Percentiles rank a stretch among this genome's conserved stretches.
These are phyloP conservation scores for Netelia virgata DNA, from an alignment of 2,888 invertebrate species.

Conservation along the genomic window DNA sequence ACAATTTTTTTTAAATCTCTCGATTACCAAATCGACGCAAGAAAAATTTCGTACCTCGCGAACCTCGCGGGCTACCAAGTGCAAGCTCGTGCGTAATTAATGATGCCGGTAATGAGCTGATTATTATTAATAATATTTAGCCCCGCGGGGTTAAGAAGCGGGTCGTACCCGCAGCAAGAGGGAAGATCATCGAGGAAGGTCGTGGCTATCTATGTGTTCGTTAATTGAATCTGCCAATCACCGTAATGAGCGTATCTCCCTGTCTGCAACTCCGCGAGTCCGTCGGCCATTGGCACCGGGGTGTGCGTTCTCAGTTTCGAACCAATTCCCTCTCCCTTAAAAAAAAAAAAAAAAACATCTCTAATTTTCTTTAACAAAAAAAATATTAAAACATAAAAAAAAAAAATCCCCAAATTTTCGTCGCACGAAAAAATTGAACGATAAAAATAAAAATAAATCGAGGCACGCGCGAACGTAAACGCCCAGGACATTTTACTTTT, in stretches of 20 bases:
- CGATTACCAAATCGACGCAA: background rate
- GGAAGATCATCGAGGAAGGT: background rate
- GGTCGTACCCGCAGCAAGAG: constrained; percentile 79
- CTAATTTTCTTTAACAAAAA: too few species aligned
- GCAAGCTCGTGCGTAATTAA: constrained; percentile 80
- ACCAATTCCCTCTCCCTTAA: background rate
- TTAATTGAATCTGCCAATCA: constrained; percentile 94
- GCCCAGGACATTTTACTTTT: constrained; percentile 1
- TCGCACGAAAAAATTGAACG: background rate
- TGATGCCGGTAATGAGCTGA: constrained; percentile 84
- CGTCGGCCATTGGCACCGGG: background rate
- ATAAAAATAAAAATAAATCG: background rate
- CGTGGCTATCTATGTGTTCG: constrained; percentile 74
- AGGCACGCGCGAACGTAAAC: background rate
- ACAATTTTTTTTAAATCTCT: too few species aligned
- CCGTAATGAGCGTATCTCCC: constrained; percentile 88
- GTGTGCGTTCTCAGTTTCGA: background rate
- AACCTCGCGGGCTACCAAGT: constrained; percentile 50
- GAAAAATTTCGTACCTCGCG: constrained; percentile 8
- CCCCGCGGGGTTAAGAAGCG: constrained; percentile 80
- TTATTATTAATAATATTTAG: constrained; percentile 85
- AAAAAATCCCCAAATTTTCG: background rate
- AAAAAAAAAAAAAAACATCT: background rate
- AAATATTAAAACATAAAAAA: background rate
- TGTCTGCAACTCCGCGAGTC: constrained; percentile 53